A percentile compares a stretch with the other conserved stretches of the same genome.
Evolutionary conservation across 2,113 vertebrate species (phyloP).

Genomic region (Cepphus grylle): DNA sequence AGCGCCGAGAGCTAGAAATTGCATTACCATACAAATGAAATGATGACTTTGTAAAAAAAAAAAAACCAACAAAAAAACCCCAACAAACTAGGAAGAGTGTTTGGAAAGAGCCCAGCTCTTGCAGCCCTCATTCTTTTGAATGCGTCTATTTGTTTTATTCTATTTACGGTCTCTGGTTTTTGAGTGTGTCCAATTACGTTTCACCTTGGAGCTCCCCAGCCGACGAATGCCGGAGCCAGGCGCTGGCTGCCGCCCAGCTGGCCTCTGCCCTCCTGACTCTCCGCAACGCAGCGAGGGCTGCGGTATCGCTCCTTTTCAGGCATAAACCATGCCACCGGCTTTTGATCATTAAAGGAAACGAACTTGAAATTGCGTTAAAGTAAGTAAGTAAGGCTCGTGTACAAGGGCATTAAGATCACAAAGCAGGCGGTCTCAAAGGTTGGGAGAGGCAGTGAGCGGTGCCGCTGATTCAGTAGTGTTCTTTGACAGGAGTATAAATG

Average conservation of each 20-base stretch:
- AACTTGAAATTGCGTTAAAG: neutral
- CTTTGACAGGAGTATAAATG: neutral
- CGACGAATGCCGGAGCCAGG: neutral
- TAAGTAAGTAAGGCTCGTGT: neutral
- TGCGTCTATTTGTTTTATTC: neutral
- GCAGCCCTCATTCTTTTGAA: neutral
- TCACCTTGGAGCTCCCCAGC: conserved; percentile 13
- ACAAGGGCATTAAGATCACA: neutral
- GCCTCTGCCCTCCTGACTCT: conserved; percentile 17
- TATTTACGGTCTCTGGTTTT: neutral
- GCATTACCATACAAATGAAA: neutral
- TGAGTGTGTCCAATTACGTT: neutral
- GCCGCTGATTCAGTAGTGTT: neutral
- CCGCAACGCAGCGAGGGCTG: rapidly evolving
- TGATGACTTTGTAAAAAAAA: neutral
- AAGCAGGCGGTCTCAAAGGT: neutral
- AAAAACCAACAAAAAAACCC: neutral
- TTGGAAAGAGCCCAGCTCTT: neutral
- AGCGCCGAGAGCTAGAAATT: rapidly evolving
- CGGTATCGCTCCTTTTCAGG: conserved; percentile 1
- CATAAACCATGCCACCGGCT: neutral
- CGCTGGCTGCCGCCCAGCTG: conserved; percentile 26
- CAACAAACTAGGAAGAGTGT: neutral
- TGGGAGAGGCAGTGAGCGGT: rapidly evolving
- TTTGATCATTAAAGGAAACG: conserved; percentile 43